phyloP scores from a whole-genome alignment of 2,113 vertebrate species.

The Phodopus roborovskii region DNA sequence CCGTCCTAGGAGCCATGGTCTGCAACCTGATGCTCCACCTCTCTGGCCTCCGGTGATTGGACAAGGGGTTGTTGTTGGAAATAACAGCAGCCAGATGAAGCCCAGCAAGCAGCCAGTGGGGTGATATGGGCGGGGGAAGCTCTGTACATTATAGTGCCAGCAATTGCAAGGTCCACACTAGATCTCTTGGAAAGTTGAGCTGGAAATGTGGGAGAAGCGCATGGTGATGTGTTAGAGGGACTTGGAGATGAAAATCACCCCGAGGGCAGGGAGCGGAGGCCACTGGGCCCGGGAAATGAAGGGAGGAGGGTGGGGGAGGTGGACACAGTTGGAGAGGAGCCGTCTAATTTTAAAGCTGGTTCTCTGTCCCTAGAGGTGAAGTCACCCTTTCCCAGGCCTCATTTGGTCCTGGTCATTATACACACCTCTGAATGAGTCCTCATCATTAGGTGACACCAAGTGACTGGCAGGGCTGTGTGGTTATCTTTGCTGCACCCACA shows the following conservation, averaged over 20 bases:
- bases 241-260: background rate
- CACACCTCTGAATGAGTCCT: background rate
- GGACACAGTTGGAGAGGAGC: background rate
- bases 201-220: background rate
- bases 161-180: background rate
- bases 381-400: background rate
- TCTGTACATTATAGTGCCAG: background rate
- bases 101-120: background rate
- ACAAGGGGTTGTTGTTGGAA: background rate
- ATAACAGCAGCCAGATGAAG: constrained; percentile 13
- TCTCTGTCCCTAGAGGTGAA: background rate
- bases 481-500: background rate
- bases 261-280: background rate
- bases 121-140: background rate
- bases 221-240: background rate
- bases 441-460: background rate
- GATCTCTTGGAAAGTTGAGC: background rate
- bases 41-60: constrained; percentile 4
- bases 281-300: background rate
- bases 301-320: background rate
- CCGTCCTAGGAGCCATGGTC: background rate
- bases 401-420: background rate
- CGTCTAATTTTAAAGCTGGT: background rate
- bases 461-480: background rate
- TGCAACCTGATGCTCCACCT: background rate